Percentiles rank a stretch among this genome's conserved stretches.
phyloP scores from a whole-genome alignment of 23 tunicate genomes.

The Ciona savignyi region DNA sequence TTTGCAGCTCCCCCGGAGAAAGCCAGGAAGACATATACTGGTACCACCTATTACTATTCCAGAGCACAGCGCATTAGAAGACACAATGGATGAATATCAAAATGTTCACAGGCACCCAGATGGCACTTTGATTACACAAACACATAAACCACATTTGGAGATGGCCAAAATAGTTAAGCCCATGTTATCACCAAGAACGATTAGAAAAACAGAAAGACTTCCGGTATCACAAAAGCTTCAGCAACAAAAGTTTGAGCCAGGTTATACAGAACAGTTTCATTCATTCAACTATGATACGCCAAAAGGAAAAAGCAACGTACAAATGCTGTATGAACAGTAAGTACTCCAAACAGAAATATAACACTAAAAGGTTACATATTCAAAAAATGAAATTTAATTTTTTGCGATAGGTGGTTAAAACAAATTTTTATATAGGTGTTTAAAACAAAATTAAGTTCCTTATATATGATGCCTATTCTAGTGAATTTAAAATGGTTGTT shows the following conservation, averaged over 20 bases:
- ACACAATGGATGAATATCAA: constrained; percentile 31
- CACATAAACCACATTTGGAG: not conserved
- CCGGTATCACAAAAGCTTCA: not conserved
- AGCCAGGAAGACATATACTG: constrained; percentile 33
- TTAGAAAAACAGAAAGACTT: not conserved
- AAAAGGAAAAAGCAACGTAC: constrained; percentile 30
- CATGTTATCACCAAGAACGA: not conserved
- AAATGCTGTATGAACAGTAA: not conserved
- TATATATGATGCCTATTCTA: no score
- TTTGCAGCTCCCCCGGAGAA: constrained; percentile 6
- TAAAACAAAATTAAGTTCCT: no score
- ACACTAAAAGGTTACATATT: no score
- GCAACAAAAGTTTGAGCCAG: constrained; percentile 4
- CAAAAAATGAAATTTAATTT: no score
- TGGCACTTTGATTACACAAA: constrained; percentile 30
- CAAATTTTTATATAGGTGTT: no score
- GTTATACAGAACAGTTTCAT: constrained; percentile 11
- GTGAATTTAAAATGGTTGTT: no score
- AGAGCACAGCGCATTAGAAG: constrained; percentile 37
- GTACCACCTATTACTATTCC: constrained; percentile 64
- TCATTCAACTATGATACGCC: constrained; percentile 20
- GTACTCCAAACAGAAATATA: no score
- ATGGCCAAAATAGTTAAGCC: not conserved
- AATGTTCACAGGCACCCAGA: constrained; percentile 49
- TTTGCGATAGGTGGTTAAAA: no score